Conservation (phyloP, 2,797 vertebrate species). For the Tokudaia tokunoshimensis region DNA sequence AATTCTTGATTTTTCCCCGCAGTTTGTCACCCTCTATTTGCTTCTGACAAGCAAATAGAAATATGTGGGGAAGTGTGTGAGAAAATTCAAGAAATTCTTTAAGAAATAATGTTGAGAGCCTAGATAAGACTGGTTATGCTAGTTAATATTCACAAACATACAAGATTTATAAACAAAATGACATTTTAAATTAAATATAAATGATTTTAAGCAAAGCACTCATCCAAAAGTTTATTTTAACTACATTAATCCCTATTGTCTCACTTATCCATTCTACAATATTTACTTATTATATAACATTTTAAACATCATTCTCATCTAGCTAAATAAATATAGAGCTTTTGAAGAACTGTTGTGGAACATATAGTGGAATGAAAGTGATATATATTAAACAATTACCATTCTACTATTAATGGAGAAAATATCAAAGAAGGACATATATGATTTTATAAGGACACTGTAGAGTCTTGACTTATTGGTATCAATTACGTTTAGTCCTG, state of each 20-base stretch:
- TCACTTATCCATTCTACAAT: neutral
- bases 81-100: conserved; percentile 3
- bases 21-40: neutral
- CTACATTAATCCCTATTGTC: neutral
- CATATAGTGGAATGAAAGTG: neutral
- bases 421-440: neutral
- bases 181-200: neutral
- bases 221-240: neutral
- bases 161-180: neutral
- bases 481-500: neutral
- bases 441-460: neutral
- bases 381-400: neutral
- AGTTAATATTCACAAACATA: neutral
- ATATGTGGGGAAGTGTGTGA: neutral
- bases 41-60: neutral
- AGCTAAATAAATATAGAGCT: neutral
- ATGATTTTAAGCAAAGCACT: neutral
- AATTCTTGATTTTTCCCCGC: neutral
- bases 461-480: neutral
- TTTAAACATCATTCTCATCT: neutral
- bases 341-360: neutral
- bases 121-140: neutral
- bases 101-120: neutral
- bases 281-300: neutral
- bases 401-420: neutral